Evolutionary conservation across 2,888 invertebrate species (phyloP).

Genomic region (Labia minor): DNA sequence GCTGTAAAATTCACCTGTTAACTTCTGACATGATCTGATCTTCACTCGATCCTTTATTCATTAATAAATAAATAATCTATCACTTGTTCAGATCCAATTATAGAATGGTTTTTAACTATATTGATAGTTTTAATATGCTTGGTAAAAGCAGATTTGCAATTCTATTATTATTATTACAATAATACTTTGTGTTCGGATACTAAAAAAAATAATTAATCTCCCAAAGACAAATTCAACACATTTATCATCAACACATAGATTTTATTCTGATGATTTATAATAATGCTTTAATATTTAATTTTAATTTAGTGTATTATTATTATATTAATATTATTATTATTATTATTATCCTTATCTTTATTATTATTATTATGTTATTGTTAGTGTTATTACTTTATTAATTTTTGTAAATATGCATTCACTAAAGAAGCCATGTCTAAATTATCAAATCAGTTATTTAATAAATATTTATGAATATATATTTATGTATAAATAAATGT

Average conservation of each 20-base stretch:
- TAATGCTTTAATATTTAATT: constrained; percentile 9
- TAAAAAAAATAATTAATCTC: neutral
- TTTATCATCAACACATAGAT: neutral
- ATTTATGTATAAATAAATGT: neutral
- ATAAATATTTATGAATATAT: neutral
- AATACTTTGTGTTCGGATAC: constrained; percentile 1
- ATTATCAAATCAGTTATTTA: constrained; percentile 9
- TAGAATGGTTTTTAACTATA: neutral
- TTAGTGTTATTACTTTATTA: constrained; percentile 7
- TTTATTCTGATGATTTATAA: neutral
- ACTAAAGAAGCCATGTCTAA: constrained; percentile 13
- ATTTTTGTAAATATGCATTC: constrained; percentile 4
- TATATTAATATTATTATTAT: neutral
- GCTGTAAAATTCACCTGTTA: neutral
- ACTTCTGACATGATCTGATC: neutral
- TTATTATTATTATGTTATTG: constrained; percentile 4
- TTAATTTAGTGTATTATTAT: constrained; percentile 13
- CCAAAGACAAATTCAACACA: neutral
- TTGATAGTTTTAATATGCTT: neutral
- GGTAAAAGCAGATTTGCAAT: neutral
- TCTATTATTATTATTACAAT: neutral
- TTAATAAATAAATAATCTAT: too few relatives aligned
- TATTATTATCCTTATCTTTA: too few relatives aligned
- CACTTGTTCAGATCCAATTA: neutral
- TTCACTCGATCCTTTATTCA: too few relatives aligned